phyloP scores from a whole-genome alignment of 2,113 vertebrate genomes.

The Lagopus muta region DNA sequence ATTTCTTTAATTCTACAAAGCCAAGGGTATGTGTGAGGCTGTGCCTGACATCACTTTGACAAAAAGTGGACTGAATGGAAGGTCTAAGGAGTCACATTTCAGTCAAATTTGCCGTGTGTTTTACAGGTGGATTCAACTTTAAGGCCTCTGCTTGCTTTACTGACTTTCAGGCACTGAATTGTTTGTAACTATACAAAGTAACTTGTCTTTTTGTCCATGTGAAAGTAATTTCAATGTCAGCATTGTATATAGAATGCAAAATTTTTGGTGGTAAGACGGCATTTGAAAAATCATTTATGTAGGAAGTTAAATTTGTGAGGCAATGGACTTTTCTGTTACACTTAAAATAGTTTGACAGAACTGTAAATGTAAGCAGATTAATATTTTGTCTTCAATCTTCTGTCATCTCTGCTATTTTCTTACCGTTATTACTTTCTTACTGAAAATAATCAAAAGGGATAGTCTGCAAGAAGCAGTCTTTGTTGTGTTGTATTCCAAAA shows the following conservation, averaged over 20 bases:
- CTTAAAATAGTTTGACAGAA: neutral
- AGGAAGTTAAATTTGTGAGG: neutral
- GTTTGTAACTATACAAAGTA: neutral
- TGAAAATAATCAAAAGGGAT: neutral
- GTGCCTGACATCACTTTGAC: neutral
- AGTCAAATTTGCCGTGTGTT: neutral
- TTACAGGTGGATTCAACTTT: neutral
- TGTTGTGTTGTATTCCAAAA: neutral
- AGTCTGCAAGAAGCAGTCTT: neutral
- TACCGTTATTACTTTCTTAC: neutral
- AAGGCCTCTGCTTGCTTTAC: neutral
- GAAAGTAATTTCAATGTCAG: neutral
- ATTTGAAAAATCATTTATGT: neutral
- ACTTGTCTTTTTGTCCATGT: neutral
- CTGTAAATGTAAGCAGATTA: neutral
- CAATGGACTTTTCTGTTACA: neutral
- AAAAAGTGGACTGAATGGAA: neutral
- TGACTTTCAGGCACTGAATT: neutral
- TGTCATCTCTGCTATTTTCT: neutral
- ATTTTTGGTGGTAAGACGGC: neutral
- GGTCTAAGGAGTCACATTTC: neutral
- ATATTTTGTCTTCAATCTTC: neutral
- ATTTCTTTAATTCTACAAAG: neutral
- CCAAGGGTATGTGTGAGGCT: accelerated
- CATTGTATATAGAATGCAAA: neutral